Evolutionary conservation across 2,113 vertebrate genomes (phyloP).

Genomic region (Rostratula benghalensis): DNA sequence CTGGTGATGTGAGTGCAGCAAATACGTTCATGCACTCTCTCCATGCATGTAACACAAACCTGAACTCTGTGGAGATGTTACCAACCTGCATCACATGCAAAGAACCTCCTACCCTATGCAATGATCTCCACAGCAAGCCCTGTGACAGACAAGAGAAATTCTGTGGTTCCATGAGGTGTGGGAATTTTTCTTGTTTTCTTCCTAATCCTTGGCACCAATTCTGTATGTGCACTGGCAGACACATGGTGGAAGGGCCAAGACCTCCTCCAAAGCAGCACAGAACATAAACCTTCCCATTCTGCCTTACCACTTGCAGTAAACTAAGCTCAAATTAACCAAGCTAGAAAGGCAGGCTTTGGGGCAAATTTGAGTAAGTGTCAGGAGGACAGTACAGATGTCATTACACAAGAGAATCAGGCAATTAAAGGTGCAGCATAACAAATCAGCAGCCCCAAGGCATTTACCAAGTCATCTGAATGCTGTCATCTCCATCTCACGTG

Average conservation of each 20-base stretch:
- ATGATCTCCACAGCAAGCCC: not conserved
- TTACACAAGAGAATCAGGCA: constrained; percentile 41
- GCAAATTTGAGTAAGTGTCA: constrained; percentile 26
- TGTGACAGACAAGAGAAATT: not conserved
- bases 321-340: constrained; percentile 5
- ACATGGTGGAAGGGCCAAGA: not conserved
- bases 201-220: not conserved
- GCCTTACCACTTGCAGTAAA: constrained; percentile 33
- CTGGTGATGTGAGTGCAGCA: not conserved
- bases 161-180: not conserved
- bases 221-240: not conserved
- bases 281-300: not conserved
- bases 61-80: not conserved
- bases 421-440: constrained; percentile 47
- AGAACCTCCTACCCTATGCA: rapidly evolving
- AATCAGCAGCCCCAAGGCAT: constrained; percentile 30
- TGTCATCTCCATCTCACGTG: constrained; percentile 42
- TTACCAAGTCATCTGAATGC: constrained; percentile 18
- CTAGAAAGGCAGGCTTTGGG: constrained; percentile 25
- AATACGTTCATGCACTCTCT: not conserved
- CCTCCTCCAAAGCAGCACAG: not conserved
- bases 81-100: rapidly evolving
- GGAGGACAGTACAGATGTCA: constrained; percentile 34
- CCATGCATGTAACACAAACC: not conserved
- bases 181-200: not conserved